Base-by-base conservation (phyloP, 2,888 invertebrate species). In the Blastobasis lacticolella region DNA sequence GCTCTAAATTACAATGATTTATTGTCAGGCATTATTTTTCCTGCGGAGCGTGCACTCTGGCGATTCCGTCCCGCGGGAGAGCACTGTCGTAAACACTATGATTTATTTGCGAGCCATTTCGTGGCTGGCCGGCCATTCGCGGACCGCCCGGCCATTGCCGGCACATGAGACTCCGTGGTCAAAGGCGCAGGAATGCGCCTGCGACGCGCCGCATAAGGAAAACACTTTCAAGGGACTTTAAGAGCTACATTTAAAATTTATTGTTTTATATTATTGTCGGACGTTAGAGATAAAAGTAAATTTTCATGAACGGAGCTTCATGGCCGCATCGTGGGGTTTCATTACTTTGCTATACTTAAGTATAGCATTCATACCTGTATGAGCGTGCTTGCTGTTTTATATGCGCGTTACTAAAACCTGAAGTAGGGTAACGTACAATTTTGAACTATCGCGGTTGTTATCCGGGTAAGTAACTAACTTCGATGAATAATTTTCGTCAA, bases 1-100 rank as follows among this genome's bases (percentile, higher is more conserved):
- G 67, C 63, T 61, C 65, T 76, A 72, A 73, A 78, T 73, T 69
- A 73, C 63, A 64, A 67, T 71, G 69, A 75, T 74, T 75, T 74
- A 71, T 67, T 58, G 62, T 54, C 49, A 55, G 59, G 53, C 53
- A 64, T 63, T 65, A 68, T 66, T 68, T 66, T 67, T 66, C 64
- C 60, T 63, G 54, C 54, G 53, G 59, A 59, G 67, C 66, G 63
- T 54, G 62, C 61, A 52, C 36, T 5, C 52, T 58, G 58, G 54
- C 55, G 57, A 55, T 55, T 37, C 37, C 46, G 40, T 37, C 7
- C 4, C 38, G 7, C 37, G 46, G 36, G 8, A 44, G 45, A 41
- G 23, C 46, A 45, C 38, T 51, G 62, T 74, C 75, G 71, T 82
- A 79, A 81, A 80, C 66, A 62, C 49, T 61, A 60, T 74, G 76